Base-by-base conservation (phyloP, 2,113 vertebrate genomes). In the Todiramphus chloris region DNA sequence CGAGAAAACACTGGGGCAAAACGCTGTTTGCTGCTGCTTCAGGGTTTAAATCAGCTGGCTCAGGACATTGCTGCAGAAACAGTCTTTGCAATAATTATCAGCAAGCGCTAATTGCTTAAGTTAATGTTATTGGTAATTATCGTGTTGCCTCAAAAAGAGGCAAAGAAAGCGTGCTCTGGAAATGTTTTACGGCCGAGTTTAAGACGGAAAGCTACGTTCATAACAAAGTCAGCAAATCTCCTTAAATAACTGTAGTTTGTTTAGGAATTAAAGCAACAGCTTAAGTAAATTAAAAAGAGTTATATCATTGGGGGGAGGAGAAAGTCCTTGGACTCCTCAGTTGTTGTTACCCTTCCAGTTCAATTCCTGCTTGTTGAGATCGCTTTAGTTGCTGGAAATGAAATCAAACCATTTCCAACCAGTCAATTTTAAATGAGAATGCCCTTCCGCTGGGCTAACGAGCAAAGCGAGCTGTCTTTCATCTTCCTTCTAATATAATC, bases 251-350 rank as follows among this genome's bases (percentile, higher is more conserved):
- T 13, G 0, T 4, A 15, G n/a, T 70, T 89, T 60, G 39, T 48
- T 92, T 68, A 90, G 82, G 43, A 87, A 64, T 83, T 79, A 64
- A 79, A 74, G 24, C 44, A 87, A 51, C 21, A 39, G 35, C 64
- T 66, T 13, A 53, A 82, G 11, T 69, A 28, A 64, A 81, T 87
- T 56, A 3, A 39, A 80, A 74, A 58, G 18, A 76, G 15, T 64
- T 77, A 8, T 20, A 35, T 46, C 2, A 8, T 17, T 1, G 0
- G 3, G 23, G 46, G 18, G 4, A 11, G 1, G 16, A 28, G 23
- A 16, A 59, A 28, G 28, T 63, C 74, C 66, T 81, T 39, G 73
- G 84, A 58, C 31, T 48, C 44, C 18, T 16, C 12, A 16, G 16
- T 31, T 56, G 16, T n/a, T 79, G 16, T 39, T 79, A 33, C 25